These are phyloP conservation scores for Orestias chungarensis DNA, from an alignment of 2,797 vertebrate species.

Conservation along the genomic window DNA sequence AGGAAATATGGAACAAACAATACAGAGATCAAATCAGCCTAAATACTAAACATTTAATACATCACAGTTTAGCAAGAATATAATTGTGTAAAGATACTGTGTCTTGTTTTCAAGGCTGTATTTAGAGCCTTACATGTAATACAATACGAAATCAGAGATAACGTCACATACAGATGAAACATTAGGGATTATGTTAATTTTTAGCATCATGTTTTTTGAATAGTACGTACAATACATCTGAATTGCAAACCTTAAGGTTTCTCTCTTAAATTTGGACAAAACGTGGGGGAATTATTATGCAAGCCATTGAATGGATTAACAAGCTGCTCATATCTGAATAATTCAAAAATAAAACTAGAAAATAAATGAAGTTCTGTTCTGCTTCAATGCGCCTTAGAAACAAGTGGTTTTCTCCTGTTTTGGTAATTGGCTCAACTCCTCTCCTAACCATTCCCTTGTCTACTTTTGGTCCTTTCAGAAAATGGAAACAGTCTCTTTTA, in stretches of 20 bases:
- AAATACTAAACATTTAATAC: constrained; percentile 33
- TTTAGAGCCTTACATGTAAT: constrained; percentile 41
- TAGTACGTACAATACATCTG: constrained; percentile 54
- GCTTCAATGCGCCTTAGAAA: constrained; percentile 44
- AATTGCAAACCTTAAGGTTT: constrained; percentile 29
- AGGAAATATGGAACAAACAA: constrained; percentile 16
- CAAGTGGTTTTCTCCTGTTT: constrained; percentile 31
- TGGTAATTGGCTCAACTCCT: constrained; percentile 26
- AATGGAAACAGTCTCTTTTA: constrained; percentile 14
- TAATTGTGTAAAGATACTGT: constrained; percentile 12
- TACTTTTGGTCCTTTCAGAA: constrained; percentile 20
- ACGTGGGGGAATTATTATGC: constrained; percentile 18
- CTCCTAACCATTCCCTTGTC: constrained; percentile 12
- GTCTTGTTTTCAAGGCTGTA: constrained; percentile 22
- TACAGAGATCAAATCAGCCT: constrained; percentile 16
- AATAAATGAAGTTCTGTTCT: constrained; percentile 48
- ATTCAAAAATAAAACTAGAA: constrained; percentile 24
- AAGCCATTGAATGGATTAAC: constrained; percentile 24
- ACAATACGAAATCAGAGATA: constrained; percentile 26
- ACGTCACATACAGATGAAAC: constrained; percentile 41
- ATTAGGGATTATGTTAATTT: constrained; percentile 57
- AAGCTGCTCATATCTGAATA: constrained; percentile 35
- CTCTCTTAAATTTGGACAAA: constrained; percentile 24
- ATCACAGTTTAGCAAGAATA: constrained; percentile 9
- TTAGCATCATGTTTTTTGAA: constrained; percentile 76